Evolutionary conservation across 2,113 vertebrate genomes (phyloP).

Genomic region (Pionites leucogaster): DNA sequence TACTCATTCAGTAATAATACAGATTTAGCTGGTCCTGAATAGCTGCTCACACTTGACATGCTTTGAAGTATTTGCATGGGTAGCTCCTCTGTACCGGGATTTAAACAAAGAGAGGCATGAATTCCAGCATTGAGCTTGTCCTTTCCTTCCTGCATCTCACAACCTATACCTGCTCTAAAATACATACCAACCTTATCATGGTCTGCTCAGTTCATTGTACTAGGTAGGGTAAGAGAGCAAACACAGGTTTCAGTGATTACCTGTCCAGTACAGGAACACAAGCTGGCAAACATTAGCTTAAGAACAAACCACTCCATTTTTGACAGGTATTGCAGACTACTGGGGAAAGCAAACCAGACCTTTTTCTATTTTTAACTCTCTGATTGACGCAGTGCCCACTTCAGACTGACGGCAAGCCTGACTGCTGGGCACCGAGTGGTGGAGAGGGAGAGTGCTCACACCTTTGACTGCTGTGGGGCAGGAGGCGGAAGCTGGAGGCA

Average conservation of each 20-base stretch:
- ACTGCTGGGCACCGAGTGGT: rapidly evolving
- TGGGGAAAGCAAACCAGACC: background rate
- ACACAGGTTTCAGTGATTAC: background rate
- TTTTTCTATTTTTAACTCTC: background rate
- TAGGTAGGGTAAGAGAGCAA: background rate
- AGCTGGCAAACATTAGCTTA: background rate
- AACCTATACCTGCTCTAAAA: background rate
- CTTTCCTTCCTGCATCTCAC: background rate
- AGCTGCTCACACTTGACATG: background rate
- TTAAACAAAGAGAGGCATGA: background rate
- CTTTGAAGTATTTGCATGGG: background rate
- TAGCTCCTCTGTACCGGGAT: background rate
- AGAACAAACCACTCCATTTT: background rate
- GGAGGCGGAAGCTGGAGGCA: background rate
- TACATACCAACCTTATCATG: background rate
- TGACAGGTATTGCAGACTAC: background rate
- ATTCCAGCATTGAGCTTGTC: background rate
- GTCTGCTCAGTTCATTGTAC: background rate
- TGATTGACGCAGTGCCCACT: background rate
- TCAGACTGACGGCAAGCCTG: background rate
- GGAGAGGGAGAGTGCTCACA: background rate
- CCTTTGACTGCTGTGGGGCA: background rate
- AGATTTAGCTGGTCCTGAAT: background rate
- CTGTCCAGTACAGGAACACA: background rate
- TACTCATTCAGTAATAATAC: background rate